Base-by-base conservation (phyloP, 53 echinoderm and acorn worm genomes). In the Stichopus horrens region DNA sequence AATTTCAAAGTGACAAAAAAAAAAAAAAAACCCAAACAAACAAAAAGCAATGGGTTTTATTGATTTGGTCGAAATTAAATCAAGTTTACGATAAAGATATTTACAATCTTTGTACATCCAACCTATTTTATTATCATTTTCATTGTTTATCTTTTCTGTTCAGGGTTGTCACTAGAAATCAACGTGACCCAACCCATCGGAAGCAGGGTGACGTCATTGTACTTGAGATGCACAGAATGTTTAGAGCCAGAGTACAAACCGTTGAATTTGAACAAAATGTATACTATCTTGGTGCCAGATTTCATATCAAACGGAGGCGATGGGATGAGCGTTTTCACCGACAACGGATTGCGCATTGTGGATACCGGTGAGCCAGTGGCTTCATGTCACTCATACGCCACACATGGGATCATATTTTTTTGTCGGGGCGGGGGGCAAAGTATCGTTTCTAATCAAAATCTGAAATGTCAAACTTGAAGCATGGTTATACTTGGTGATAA, bases 261-360 rank as follows among this genome's bases (percentile, higher is more conserved):
- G 0, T 21, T 96, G 10, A 90, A 95, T 20, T 71, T 53, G 1
- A 82, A 95, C 5, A 73, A 78, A 18, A 83, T 83, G 4, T 96
- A 95, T 82, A 91, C 86, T 74, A 76, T 95, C 22, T 75, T 93
- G 21, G 88, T 91, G 59, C 79, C 84, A 55, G 83, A 89, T 23
- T 95, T 90, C 54, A 54, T 95, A 1, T 92, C 90, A 0, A 19
- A 74, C 14, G 96, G 96, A 55, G 95, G 96, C 6, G 95, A 96
- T 86, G 96, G 96, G 0, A 93, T 74, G 60, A 54, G 60, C 13
- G 77, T 96, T 74, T 82, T 96, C 23, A 20, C 73, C 55, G 91
- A 94, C 75, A 89, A 93, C 5, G 54, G 52, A 19, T 18, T 54
- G 5, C 5, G 55, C 9, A 52, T 53, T 13, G 16, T 13, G 53